These are phyloP conservation scores for Cepaea nemoralis DNA, from an alignment of 1,140 invertebrate genomes.

Conservation along the genomic window DNA sequence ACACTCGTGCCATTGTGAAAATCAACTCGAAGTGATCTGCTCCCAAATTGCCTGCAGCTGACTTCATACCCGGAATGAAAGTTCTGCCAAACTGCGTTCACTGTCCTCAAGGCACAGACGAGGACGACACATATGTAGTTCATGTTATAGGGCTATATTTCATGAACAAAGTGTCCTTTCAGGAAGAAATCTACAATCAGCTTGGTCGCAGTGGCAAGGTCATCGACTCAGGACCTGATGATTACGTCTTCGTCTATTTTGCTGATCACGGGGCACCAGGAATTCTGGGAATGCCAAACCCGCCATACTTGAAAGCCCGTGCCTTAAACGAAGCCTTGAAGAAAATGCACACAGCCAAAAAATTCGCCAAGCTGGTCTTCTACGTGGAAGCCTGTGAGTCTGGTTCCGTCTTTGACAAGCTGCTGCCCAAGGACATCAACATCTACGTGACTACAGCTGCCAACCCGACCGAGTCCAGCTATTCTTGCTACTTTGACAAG, in stretches of 20 bases:
- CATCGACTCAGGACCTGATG: constrained; percentile 76
- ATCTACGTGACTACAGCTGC: constrained; percentile 80
- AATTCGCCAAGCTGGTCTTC: constrained; percentile 75
- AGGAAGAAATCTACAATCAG: constrained; percentile 67
- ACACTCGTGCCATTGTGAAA: too few relatives aligned
- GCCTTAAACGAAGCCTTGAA: constrained; percentile 72
- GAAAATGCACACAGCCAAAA: constrained; percentile 73
- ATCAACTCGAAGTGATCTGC: too few relatives aligned
- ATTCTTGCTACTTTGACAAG: constrained; percentile 76
- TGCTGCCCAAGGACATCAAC: constrained; percentile 75
- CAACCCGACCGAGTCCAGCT: constrained; percentile 76
- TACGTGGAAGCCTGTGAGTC: constrained; percentile 81
- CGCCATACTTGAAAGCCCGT: constrained; percentile 69
- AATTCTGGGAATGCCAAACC: constrained; percentile 68
- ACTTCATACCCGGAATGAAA: too few relatives aligned
- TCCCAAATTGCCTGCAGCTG: too few relatives aligned
- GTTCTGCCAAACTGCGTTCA: too few relatives aligned
- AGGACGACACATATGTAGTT: too few relatives aligned
- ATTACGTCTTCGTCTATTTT: constrained; percentile 79
- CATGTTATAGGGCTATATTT: neutral
- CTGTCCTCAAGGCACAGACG: too few relatives aligned
- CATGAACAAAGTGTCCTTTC: neutral
- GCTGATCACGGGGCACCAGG: constrained; percentile 79
- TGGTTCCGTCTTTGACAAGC: constrained; percentile 78
- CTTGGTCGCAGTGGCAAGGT: constrained; percentile 74